Percentiles rank a stretch among this genome's conserved stretches.
Evolutionary conservation across 2,888 invertebrate genomes (phyloP).

Genomic region (Athalia rosae): DNA sequence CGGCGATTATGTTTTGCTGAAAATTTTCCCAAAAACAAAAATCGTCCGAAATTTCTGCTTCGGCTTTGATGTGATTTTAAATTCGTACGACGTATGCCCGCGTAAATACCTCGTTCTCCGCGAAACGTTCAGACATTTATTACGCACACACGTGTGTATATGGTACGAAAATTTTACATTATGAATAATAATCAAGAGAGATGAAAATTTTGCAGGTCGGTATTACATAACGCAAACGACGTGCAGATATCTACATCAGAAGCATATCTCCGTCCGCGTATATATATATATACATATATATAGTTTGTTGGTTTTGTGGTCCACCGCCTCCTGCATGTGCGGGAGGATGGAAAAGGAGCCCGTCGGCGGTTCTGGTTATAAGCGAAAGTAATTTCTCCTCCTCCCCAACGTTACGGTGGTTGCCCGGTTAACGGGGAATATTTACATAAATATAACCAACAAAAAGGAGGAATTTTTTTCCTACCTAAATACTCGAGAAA

Average conservation of each 20-base stretch:
- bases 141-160: no score
- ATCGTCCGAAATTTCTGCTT: not conserved
- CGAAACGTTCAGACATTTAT: no score
- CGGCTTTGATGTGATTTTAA: not conserved
- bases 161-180: no score
- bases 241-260: constrained; percentile 19
- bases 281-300: constrained; percentile 59
- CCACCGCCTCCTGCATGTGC: constrained; percentile 54
- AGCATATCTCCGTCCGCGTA: constrained; percentile 52
- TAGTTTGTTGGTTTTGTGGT: constrained; percentile 71
- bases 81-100: no score
- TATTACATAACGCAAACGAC: not conserved
- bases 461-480: constrained; percentile 11
- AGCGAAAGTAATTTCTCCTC: constrained; percentile 26
- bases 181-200: not conserved
- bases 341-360: constrained; percentile 28
- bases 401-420: constrained; percentile 11
- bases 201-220: constrained; percentile 12
- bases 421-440: constrained; percentile 15
- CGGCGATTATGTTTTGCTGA: not conserved
- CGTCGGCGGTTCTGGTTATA: constrained; percentile 15
- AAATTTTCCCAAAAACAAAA: not conserved
- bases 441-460: not conserved
- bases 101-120: no score
- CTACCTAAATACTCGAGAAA: no score